A percentile compares a stretch with the other conserved stretches of the same genome.
Conservation (phyloP, 2,888 invertebrate species). For the Blomia tropicalis region DNA sequence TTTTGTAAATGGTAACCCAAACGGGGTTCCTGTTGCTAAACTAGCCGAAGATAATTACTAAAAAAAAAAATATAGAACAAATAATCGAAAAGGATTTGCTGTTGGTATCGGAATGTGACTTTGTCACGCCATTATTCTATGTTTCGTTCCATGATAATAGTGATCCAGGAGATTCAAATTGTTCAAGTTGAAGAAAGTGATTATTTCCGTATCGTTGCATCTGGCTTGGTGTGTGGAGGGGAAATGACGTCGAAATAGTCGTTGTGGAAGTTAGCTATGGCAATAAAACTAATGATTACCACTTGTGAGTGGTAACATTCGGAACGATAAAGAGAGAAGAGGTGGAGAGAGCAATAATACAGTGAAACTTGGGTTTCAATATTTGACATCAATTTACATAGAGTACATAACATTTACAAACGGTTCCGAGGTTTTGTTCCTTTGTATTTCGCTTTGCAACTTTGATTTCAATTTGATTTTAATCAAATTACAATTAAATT, state of each 20-base stretch:
- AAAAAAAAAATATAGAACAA: too few relatives aligned
- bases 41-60: too few relatives aligned
- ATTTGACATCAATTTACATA: too few relatives aligned
- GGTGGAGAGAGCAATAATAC: background rate
- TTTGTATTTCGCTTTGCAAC: too few relatives aligned
- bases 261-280: background rate
- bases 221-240: background rate
- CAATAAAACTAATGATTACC: too few relatives aligned
- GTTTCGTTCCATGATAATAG: slow-evolving; percentile 5
- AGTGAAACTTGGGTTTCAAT: too few relatives aligned
- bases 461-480: too few relatives aligned
- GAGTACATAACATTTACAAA: too few relatives aligned
- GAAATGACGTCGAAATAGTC: slow-evolving; percentile 13
- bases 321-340: background rate
- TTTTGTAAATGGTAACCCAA: slow-evolving; percentile 8
- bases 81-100: too few relatives aligned
- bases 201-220: background rate
- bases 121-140: background rate
- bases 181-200: background rate
- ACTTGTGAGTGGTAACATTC: too few relatives aligned
- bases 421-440: too few relatives aligned
- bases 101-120: background rate
- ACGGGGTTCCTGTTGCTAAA: background rate
- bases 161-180: slow-evolving; percentile 6
- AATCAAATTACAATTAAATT: too few relatives aligned